These are phyloP conservation scores for Channa maculata DNA, from an alignment of 2,113 vertebrate species.

Conservation along the genomic window DNA sequence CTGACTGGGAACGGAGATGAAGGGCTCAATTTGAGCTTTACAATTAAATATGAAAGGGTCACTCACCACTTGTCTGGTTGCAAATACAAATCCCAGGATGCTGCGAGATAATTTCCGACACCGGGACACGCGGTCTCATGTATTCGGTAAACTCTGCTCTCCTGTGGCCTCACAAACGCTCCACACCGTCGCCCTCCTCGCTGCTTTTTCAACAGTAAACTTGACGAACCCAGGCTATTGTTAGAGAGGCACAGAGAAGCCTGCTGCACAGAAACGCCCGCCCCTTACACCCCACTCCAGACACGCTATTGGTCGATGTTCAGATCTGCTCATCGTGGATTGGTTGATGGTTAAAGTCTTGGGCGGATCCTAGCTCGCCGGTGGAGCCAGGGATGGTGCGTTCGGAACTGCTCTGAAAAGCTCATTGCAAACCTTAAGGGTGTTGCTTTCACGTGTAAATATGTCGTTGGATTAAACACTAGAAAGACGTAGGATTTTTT, in stretches of 20 bases:
- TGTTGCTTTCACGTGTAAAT: conserved; percentile 32
- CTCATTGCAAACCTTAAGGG: rapidly evolving
- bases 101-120: conserved; percentile 33
- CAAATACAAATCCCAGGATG: conserved; percentile 28
- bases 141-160: conserved; percentile 40
- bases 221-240: conserved; percentile 78
- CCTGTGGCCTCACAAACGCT: conserved; percentile 26
- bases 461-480: too few species aligned
- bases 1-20: conserved; percentile 12
- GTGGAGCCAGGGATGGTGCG: conserved; percentile 24
- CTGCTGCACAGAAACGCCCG: conserved; percentile 74
- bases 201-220: conserved; percentile 64
- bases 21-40: not conserved
- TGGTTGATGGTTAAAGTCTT: conserved; percentile 33
- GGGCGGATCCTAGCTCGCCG: conserved; percentile 38
- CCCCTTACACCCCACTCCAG: conserved; percentile 41
- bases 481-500: not conserved
- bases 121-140: conserved; percentile 49
- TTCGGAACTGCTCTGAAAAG: not conserved
- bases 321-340: conserved; percentile 28
- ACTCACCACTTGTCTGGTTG: conserved; percentile 55
- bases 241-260: conserved; percentile 68
- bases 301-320: conserved; percentile 48
- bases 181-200: conserved; percentile 40
- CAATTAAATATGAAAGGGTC: conserved; percentile 27